Evolutionary conservation across 2,888 invertebrate genomes (phyloP), one percentile per base, ranked within the genome.

Genomic region (Agonopterix heracliana): DNA sequence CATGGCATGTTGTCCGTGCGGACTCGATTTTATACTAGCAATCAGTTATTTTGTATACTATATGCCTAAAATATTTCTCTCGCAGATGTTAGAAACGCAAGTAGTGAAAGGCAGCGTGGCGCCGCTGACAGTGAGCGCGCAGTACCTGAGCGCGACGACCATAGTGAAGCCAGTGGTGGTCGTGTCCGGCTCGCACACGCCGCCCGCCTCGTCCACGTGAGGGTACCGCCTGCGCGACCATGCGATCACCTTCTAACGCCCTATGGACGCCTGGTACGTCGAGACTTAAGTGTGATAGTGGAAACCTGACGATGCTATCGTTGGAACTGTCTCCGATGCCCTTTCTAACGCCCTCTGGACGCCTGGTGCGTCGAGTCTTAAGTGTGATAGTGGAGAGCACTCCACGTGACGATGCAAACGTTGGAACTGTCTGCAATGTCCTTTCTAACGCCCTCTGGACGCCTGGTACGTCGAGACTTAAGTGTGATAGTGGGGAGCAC

Each of bases 141-240:
- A 93, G 81, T 93, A 93, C 78, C 81, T 92, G 51, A 90, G 90
- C 70, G 84, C 90, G 34, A 84, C 90, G 44, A 84, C 90, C 52
- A 82, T 93, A 51, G 91, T 93, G 45, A 93, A 93, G 73, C 93
- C 93, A 1, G 90, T 93, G 43, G 93, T 93, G 47, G 92, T 93
- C 50, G 92, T 93, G 52, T 75, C 76, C 26, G 63, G 69, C 54
- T 66, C 78, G 34, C 71, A 61, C 58, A 58, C 68, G 41, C 63
- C 64, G n/a, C 59, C 63, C 51, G 54, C 56, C 44, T 61, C 61
- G 48, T 60, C 49, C 63, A 56, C 60, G 53, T 63, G 56, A 55
- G 47, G 36, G 26, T 9, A 46, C 51, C 46, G 46, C 34, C 57
- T 17, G 52, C 54, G 52, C 52, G 57, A 50, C 54, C 44, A 26